A percentile compares a stretch with the other conserved stretches of the same genome.
Evolutionary conservation across 2,797 vertebrate species (phyloP).

Genomic region (Allobates femoralis): DNA sequence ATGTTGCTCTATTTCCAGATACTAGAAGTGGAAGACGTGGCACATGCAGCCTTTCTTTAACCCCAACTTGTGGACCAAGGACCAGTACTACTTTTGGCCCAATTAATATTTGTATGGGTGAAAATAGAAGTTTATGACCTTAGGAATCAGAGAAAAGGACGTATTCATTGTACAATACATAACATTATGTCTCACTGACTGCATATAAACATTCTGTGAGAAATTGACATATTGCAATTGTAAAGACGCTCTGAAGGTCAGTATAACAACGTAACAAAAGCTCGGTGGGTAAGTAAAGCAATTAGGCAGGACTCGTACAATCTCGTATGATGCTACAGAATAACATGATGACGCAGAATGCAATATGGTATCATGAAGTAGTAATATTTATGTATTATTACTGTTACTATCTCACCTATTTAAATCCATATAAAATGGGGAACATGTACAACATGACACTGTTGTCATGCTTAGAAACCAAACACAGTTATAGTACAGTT

Average conservation of each 20-base stretch:
- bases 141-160: neutral
- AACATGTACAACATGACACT: neutral
- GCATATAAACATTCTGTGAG: no score
- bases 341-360: neutral
- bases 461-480: neutral
- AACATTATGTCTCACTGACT: neutral
- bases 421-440: neutral
- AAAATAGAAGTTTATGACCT: no score
- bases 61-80: neutral
- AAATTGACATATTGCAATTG: no score
- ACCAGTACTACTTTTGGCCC: neutral
- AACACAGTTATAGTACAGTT: neutral
- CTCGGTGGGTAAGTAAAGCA: no score
- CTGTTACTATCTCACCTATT: neutral
- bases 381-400: neutral
- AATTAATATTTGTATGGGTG: neutral
- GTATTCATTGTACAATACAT: neutral
- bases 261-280: no score
- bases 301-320: neutral
- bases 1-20: constrained; percentile 16
- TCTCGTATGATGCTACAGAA: neutral
- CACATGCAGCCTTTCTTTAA: constrained; percentile 6
- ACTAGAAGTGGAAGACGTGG: constrained; percentile 38
- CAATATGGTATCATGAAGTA: neutral
- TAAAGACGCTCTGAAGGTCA: no score